These are phyloP conservation scores for Ctenomys sociabilis DNA, from an alignment of 2,113 vertebrate genomes.

Conservation along the genomic window DNA sequence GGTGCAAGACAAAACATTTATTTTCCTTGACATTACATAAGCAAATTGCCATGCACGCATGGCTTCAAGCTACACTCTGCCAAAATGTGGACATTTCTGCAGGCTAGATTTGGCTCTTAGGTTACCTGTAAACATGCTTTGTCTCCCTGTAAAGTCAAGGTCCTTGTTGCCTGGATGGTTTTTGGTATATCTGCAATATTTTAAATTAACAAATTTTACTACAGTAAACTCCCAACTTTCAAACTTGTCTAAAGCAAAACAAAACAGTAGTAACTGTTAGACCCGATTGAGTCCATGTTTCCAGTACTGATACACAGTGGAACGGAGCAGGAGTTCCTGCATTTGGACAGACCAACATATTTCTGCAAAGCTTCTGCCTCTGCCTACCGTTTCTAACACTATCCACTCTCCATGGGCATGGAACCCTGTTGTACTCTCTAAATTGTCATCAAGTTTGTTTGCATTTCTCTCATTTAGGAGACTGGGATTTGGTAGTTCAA, in stretches of 20 bases:
- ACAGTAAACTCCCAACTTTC: background rate
- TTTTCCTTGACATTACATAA: conserved; percentile 47
- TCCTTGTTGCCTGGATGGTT: background rate
- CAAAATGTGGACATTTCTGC: conserved; percentile 35
- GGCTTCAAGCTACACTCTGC: background rate
- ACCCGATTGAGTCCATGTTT: background rate
- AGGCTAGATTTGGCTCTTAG: background rate
- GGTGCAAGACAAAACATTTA: background rate
- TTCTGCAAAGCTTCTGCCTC: background rate
- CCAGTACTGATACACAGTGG: background rate
- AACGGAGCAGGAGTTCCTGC: background rate
- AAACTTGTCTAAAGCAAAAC: background rate
- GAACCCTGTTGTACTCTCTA: background rate
- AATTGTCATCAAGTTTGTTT: background rate
- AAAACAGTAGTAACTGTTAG: background rate
- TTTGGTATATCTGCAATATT: background rate
- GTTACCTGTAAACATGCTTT: background rate
- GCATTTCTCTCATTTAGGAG: background rate
- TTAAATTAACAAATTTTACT: background rate
- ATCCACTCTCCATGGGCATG: background rate
- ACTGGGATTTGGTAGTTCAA: background rate
- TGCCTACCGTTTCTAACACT: background rate
- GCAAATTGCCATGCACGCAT: background rate
- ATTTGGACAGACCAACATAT: background rate
- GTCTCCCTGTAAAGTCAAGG: background rate